Conservation (phyloP, 2,888 invertebrate genomes). For the Microplitis deprimator region DNA sequence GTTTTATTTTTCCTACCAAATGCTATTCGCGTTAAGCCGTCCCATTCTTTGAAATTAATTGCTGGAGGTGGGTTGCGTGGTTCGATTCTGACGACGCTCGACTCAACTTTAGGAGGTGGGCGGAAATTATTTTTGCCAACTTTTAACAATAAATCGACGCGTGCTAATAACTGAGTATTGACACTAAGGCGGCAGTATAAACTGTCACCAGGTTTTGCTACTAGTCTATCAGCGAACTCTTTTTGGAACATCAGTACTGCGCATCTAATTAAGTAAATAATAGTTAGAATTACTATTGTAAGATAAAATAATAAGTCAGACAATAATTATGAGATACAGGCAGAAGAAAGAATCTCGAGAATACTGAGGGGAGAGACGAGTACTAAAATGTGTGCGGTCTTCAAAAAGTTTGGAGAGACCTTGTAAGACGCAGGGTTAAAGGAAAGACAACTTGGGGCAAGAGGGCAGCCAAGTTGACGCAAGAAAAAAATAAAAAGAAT, state of each 20-base stretch:
- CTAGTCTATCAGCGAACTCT: constrained; percentile 97
- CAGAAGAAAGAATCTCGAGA: too few species aligned
- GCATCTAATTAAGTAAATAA: constrained; percentile 79
- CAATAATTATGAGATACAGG: too few species aligned
- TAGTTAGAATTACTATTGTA: not conserved
- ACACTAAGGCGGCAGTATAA: constrained; percentile 95
- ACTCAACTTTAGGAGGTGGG: constrained; percentile 99
- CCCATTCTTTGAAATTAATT: constrained; percentile 98
- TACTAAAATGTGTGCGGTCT: too few species aligned
- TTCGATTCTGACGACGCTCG: constrained; percentile 97
- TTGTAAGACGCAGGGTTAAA: too few species aligned
- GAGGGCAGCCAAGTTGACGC: too few species aligned
- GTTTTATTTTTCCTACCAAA: constrained; percentile 98
- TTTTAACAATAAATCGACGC: constrained; percentile 97
- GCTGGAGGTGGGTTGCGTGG: constrained; percentile 97
- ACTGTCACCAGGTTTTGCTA: constrained; percentile 98
- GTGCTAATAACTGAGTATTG: constrained; percentile 94
- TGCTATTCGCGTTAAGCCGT: constrained; percentile 94
- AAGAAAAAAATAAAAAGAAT: too few species aligned
- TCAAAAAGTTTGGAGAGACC: too few species aligned
- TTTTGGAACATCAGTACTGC: constrained; percentile 99
- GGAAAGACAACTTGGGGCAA: too few species aligned
- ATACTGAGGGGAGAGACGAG: too few species aligned
- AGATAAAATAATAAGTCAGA: not conserved
- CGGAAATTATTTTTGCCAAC: constrained; percentile 98